Conservation (phyloP, 2,113 vertebrate species). For the Calidris pugnax region DNA sequence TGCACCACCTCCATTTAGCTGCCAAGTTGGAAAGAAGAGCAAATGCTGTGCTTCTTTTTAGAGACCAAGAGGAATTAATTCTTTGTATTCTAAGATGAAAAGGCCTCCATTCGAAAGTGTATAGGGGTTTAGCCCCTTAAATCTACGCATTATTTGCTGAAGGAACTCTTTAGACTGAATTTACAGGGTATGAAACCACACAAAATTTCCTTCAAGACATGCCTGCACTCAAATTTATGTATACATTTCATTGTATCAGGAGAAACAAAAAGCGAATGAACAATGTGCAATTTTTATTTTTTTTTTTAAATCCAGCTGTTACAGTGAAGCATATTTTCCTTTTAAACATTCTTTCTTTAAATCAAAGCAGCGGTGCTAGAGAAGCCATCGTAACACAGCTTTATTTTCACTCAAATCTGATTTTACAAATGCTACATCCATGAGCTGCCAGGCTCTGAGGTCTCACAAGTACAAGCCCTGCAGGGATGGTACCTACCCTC, state of each 20-base stretch:
- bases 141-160: not conserved
- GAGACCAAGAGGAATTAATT: not conserved
- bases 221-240: not conserved
- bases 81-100: not conserved
- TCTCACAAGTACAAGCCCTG: not conserved
- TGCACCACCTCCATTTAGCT: constrained; percentile 43
- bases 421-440: not conserved
- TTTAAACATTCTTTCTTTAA: not conserved
- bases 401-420: not conserved
- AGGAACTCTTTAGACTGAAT: not conserved
- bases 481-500: not conserved
- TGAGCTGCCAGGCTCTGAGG: not conserved
- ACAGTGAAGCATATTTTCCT: not conserved
- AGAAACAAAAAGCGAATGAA: not conserved
- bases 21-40: constrained; percentile 46
- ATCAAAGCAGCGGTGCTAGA: not conserved
- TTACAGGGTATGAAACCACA: not conserved
- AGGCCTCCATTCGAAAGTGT: not conserved
- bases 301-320: not conserved
- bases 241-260: rapidly evolving
- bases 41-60: constrained; percentile 15
- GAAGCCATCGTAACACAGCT: not conserved
- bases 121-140: not conserved
- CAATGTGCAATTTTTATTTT: not conserved
- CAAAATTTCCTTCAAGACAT: not conserved